A percentile compares a stretch with the other conserved stretches of the same genome.
Evolutionary conservation across 2,113 vertebrate genomes (phyloP).

Genomic region (Phrynocephalus versicolor): DNA sequence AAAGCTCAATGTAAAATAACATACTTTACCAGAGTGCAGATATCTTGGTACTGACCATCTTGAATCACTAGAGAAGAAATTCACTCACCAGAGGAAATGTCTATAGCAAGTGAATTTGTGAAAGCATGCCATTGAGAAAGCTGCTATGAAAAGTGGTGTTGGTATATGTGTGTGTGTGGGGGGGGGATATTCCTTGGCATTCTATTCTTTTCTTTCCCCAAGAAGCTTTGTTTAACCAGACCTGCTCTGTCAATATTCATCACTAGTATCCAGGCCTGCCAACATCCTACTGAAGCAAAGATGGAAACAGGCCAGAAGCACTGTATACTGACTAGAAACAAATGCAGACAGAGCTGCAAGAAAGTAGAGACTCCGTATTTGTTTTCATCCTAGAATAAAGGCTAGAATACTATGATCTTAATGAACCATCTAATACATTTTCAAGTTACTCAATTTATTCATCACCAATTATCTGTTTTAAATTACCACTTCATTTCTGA

Average conservation of each 20-base stretch:
- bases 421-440: background rate
- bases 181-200: background rate
- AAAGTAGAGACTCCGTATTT: background rate
- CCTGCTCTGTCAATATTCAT: background rate
- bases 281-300: background rate
- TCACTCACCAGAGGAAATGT: too few species aligned
- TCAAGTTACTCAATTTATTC: background rate
- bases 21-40: background rate
- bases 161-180: background rate
- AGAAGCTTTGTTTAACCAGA: background rate
- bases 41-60: background rate
- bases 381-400: background rate
- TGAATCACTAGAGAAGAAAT: background rate
- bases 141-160: background rate
- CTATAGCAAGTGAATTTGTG: background rate
- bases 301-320: background rate
- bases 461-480: background rate
- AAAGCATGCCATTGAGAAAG: background rate
- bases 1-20: background rate
- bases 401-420: background rate
- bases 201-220: background rate
- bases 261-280: background rate
- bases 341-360: background rate
- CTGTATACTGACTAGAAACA: background rate
- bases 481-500: background rate